These are phyloP conservation scores for Rhizomys pruinosus DNA, from an alignment of 2,113 vertebrate species.

Conservation along the genomic window DNA sequence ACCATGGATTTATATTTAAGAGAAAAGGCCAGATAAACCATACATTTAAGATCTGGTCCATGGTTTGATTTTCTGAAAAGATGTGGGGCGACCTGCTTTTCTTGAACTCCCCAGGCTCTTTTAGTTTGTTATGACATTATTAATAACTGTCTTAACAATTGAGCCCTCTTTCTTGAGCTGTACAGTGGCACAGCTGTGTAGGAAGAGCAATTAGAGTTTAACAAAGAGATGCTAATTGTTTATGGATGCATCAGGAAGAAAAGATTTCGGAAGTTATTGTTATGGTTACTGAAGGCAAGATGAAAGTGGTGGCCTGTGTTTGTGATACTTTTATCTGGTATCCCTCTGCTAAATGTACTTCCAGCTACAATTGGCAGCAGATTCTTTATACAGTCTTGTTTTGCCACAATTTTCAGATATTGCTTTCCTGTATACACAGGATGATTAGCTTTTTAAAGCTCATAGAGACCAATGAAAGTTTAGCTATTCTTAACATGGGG, in stretches of 20 bases:
- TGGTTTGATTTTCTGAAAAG: constrained; percentile 55
- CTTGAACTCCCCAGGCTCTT: constrained; percentile 42
- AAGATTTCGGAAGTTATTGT: constrained; percentile 84
- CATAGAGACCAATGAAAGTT: not conserved
- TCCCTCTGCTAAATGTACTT: constrained; percentile 25
- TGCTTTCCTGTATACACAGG: constrained; percentile 9
- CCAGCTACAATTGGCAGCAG: constrained; percentile 28
- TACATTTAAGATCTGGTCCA: constrained; percentile 1
- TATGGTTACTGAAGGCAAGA: constrained; percentile 73
- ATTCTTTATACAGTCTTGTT: constrained; percentile 52
- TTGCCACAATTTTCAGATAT: constrained; percentile 58
- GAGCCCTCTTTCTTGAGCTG: constrained; percentile 77
- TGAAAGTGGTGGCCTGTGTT: constrained; percentile 70
- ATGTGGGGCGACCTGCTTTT: constrained; percentile 42
- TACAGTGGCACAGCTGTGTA: constrained; percentile 84
- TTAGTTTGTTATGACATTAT: constrained; percentile 64
- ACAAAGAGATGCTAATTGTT: constrained; percentile 87
- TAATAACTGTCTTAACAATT: constrained; percentile 73
- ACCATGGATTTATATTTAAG: not conserved
- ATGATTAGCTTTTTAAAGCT: constrained; percentile 25
- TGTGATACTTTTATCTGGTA: constrained; percentile 62
- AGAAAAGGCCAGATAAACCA: constrained; percentile 29
- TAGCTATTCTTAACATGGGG: constrained; percentile 15
- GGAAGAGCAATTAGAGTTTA: constrained; percentile 84
- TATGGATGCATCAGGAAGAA: constrained; percentile 81